Evolutionary conservation across 2,113 vertebrate genomes (phyloP).

Genomic region (Phrynosoma blainvillii): DNA sequence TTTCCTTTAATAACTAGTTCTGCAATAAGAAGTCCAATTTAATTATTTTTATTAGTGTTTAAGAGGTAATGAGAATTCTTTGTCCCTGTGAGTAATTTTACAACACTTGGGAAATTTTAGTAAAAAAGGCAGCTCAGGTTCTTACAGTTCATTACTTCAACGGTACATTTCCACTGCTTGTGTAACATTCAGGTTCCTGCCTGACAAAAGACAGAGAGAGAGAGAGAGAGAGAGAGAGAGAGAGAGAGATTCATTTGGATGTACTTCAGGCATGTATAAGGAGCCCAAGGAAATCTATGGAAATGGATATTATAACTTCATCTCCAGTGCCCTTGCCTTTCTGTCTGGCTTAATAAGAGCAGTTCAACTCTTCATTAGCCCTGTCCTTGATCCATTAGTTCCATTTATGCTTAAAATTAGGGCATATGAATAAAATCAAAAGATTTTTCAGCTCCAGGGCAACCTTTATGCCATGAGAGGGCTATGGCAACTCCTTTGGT

Average conservation of each 20-base stretch:
- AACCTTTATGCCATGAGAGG: not conserved
- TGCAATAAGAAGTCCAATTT: not conserved
- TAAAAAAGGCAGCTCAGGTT: conserved; percentile 3
- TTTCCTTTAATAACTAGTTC: not conserved
- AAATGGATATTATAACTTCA: conserved; percentile 18
- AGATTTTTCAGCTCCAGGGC: not conserved
- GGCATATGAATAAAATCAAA: conserved; percentile 18
- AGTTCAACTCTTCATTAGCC: conserved; percentile 34
- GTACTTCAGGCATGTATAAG: not conserved
- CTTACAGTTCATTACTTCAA: conserved; percentile 21
- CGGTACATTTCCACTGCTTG: conserved; percentile 4
- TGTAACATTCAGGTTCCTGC: conserved; percentile 24
- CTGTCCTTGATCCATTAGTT: conserved; percentile 38
- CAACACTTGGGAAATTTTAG: conserved; percentile 27
- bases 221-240: not conserved
- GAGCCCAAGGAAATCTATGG: conserved; percentile 15
- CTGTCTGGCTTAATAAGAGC: conserved; percentile 34
- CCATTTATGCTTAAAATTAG: conserved; percentile 34
- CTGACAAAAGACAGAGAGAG: not conserved
- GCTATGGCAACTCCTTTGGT: conserved; percentile 21
- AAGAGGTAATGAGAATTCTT: conserved; percentile 28
- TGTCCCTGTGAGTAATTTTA: conserved; percentile 31
- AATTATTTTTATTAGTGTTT: conserved; percentile 26
- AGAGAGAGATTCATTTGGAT: not conserved
- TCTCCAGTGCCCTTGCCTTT: conserved; percentile 22